Conservation (phyloP, 2,888 invertebrate species). For the Drosophila colorata region DNA sequence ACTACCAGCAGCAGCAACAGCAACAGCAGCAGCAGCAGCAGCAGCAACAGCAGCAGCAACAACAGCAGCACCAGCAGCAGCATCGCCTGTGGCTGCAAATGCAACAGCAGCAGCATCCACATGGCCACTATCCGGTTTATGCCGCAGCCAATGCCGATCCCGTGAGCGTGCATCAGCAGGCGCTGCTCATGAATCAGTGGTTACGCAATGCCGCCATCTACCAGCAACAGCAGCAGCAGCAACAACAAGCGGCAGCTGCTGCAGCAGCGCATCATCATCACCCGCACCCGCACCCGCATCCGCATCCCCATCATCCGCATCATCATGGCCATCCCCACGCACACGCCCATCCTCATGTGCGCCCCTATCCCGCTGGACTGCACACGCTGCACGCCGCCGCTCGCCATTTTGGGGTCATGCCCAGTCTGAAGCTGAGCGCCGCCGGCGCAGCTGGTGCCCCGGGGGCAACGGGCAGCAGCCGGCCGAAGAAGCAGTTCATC, state of each 20-base stretch:
- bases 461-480: slow-evolving; percentile 86
- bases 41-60: slow-evolving; percentile 74
- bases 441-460: slow-evolving; percentile 71
- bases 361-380: slow-evolving; percentile 79
- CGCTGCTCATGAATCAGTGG: slow-evolving; percentile 91
- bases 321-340: slow-evolving; percentile 78
- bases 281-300: slow-evolving; percentile 84
- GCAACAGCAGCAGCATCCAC: slow-evolving; percentile 71
- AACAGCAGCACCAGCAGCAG: slow-evolving; percentile 44
- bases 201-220: slow-evolving; percentile 90
- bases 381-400: slow-evolving; percentile 86
- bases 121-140: slow-evolving; percentile 77
- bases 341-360: slow-evolving; percentile 63
- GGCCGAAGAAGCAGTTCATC: slow-evolving; percentile 95
- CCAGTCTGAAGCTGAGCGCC: slow-evolving; percentile 86
- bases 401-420: slow-evolving; percentile 86
- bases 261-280: slow-evolving; percentile 77
- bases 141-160: slow-evolving; percentile 84
- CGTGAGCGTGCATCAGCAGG: slow-evolving; percentile 86
- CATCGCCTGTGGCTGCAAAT: slow-evolving; percentile 61
- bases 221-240: slow-evolving; percentile 81
- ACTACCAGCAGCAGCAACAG: slow-evolving; percentile 64
- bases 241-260: slow-evolving; percentile 76
- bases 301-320: slow-evolving; percentile 84
- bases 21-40: slow-evolving; percentile 62